These are phyloP conservation scores for Hydrocynus forskahlii DNA, from an alignment of 2,797 vertebrate species.

Conservation along the genomic window DNA sequence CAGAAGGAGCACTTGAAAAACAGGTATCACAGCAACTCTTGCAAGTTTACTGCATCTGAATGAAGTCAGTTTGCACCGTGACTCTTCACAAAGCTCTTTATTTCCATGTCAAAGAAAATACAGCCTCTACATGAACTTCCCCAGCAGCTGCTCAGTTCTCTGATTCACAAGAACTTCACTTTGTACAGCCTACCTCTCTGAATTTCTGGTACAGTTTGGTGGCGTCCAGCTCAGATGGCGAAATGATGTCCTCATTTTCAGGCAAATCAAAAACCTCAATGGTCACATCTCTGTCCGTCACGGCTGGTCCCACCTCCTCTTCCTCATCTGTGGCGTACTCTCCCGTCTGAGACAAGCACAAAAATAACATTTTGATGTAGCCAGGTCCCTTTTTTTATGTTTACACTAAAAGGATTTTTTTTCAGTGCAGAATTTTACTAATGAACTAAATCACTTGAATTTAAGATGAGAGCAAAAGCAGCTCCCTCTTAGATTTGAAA, in stretches of 20 bases:
- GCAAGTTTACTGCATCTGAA: background rate
- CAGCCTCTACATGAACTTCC: background rate
- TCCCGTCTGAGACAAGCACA: slow-evolving; percentile 83
- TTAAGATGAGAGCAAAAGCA: too few relatives aligned
- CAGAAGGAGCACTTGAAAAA: background rate
- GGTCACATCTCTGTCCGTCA: slow-evolving; percentile 84
- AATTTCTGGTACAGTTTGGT: slow-evolving; percentile 97
- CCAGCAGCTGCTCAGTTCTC: background rate
- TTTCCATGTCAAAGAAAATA: background rate
- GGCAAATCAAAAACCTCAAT: slow-evolving; percentile 98
- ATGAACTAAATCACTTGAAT: too few relatives aligned
- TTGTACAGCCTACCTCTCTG: slow-evolving; percentile 85
- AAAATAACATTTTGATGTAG: background rate
- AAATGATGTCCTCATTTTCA: slow-evolving; percentile 93
- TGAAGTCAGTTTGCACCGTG: background rate
- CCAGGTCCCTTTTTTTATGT: too few relatives aligned
- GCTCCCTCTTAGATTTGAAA: too few relatives aligned
- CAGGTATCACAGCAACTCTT: background rate
- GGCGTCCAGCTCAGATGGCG: slow-evolving; percentile 90
- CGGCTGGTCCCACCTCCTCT: slow-evolving; percentile 84
- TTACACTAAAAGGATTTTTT: too few relatives aligned
- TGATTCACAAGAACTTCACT: background rate
- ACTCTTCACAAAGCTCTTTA: slow-evolving; percentile 3
- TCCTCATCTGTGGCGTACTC: slow-evolving; percentile 98
- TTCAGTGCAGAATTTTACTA: too few relatives aligned